These are phyloP conservation scores for Balearica regulorum DNA, from an alignment of 2,797 vertebrate genomes.

Conservation along the genomic window DNA sequence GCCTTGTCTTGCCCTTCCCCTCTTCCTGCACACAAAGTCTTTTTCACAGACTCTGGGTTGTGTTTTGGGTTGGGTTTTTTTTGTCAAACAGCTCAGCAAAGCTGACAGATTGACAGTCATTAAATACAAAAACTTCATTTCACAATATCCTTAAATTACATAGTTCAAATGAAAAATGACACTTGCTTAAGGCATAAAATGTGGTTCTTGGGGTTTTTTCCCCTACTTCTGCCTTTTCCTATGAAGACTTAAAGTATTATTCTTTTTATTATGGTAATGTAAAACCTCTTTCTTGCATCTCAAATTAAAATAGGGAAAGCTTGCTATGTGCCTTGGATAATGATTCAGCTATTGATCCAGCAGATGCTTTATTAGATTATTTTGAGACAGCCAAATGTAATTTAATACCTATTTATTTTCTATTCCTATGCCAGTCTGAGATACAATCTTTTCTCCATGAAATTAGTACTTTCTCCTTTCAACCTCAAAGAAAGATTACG, in stretches of 20 bases:
- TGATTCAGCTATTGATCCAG: constrained; percentile 44
- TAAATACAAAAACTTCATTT: neutral
- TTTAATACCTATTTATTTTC: constrained; percentile 57
- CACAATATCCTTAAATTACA: neutral
- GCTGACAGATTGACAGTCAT: constrained; percentile 9
- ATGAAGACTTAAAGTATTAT: neutral
- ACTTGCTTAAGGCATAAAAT: neutral
- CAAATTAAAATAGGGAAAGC: constrained; percentile 8
- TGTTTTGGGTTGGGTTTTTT: neutral
- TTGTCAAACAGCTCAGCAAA: neutral
- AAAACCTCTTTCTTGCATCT: neutral
- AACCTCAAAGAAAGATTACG: constrained; percentile 1
- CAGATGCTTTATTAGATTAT: constrained; percentile 57
- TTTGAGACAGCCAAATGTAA: constrained; percentile 17
- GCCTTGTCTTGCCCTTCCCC: neutral
- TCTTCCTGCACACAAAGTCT: neutral
- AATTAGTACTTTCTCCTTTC: constrained; percentile 44
- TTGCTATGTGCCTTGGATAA: constrained; percentile 13
- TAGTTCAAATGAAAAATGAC: constrained; percentile 26
- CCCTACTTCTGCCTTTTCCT: neutral
- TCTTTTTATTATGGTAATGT: constrained; percentile 18
- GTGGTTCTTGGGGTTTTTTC: neutral
- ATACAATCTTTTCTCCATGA: constrained; percentile 6
- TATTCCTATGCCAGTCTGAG: neutral
- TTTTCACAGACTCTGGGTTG: neutral